These are phyloP conservation scores for Scolopax mira DNA, from an alignment of 2,113 vertebrate species.

Conservation along the genomic window DNA sequence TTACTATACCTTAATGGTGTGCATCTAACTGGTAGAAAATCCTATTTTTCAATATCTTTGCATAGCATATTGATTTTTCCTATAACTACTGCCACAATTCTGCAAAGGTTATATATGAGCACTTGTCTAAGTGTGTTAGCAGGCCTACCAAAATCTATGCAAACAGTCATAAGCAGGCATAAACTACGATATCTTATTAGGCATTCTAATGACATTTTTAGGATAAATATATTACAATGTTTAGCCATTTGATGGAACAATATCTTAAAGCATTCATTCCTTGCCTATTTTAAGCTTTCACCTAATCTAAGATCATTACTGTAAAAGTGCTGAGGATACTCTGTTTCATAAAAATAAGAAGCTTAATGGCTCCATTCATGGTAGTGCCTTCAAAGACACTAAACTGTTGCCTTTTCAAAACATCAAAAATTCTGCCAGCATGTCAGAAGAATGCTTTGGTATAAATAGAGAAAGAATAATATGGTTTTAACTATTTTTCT, in stretches of 20 bases:
- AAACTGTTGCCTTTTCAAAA: background rate
- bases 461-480: background rate
- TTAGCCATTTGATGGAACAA: background rate
- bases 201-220: background rate
- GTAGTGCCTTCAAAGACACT: background rate
- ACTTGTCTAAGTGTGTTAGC: background rate
- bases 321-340: background rate
- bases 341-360: background rate
- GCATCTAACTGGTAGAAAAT: background rate
- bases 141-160: conserved; percentile 19
- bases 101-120: background rate
- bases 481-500: background rate
- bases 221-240: background rate
- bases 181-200: background rate
- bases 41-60: background rate
- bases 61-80: background rate
- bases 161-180: background rate
- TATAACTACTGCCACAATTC: background rate
- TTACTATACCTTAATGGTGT: background rate
- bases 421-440: background rate
- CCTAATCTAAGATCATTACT: background rate
- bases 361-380: background rate
- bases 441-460: background rate
- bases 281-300: background rate
- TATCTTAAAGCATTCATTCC: background rate